Evolutionary conservation across 2,113 vertebrate species (phyloP).

Genomic region (Sisor rabdophorus): DNA sequence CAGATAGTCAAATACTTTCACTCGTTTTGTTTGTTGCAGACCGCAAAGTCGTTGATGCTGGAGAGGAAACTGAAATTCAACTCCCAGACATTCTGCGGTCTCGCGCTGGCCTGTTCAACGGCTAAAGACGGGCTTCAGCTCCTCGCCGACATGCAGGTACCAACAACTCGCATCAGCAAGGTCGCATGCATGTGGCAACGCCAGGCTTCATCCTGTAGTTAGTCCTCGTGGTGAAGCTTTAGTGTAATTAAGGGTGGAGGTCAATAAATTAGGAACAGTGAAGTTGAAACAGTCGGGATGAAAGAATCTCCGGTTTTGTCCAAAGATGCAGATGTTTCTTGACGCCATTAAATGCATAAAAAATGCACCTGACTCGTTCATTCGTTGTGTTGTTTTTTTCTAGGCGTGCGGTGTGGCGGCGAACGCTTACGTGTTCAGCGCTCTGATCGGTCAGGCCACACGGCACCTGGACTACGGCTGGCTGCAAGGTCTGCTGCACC

Average conservation of each 20-base stretch:
- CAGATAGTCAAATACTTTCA: not conserved
- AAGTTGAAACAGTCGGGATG: no score
- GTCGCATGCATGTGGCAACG: no score
- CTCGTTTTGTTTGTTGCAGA: conserved; percentile 59
- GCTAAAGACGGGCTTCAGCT: conserved; percentile 78
- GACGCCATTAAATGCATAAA: no score
- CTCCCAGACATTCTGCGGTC: conserved; percentile 79
- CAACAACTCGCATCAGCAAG: not conserved
- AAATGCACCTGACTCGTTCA: no score
- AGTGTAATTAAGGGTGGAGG: no score
- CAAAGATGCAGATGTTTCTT: no score
- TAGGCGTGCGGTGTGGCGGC: conserved; percentile 79
- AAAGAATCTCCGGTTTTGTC: no score
- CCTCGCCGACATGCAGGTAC: conserved; percentile 84
- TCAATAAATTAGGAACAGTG: no score
- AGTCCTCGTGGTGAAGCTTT: no score
- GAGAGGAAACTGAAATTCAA: conserved; percentile 71
- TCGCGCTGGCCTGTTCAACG: conserved; percentile 79
- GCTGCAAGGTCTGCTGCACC: conserved; percentile 77
- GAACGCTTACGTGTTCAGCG: conserved; percentile 82
- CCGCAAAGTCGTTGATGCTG: conserved; percentile 71
- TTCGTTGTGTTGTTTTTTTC: not conserved
- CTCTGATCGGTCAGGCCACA: conserved; percentile 78
- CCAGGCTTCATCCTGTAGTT: no score
- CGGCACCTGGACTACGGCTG: conserved; percentile 82